Percentiles rank a stretch among this genome's conserved stretches.
Evolutionary conservation across 2,888 invertebrate species (phyloP).

Genomic region (Atethmia centrago): DNA sequence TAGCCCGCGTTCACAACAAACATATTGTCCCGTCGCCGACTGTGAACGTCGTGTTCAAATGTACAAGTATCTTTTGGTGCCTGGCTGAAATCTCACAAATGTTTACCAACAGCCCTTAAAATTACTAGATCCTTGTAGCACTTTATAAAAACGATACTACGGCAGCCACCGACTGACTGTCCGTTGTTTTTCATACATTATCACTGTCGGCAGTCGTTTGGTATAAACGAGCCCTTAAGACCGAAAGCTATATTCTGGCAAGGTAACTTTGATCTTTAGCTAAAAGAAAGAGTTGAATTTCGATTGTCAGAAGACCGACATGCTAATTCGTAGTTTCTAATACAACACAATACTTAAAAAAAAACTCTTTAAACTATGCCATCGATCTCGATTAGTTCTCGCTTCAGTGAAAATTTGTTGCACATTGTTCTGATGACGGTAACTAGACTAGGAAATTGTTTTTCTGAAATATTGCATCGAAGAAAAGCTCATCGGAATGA

Average conservation of each 20-base stretch:
- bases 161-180: not conserved
- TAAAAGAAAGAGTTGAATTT: slow-evolving; percentile 1
- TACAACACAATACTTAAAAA: not conserved
- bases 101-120: no score
- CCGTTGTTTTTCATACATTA: not conserved
- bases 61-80: no score
- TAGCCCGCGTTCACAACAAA: not conserved
- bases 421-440: not conserved
- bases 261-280: no score
- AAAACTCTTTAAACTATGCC: not conserved
- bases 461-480: not conserved
- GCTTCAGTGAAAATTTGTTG: slow-evolving; percentile 12
- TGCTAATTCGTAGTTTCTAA: not conserved
- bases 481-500: not conserved
- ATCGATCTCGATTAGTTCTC: not conserved
- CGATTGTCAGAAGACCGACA: not conserved
- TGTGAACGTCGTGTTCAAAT: not conserved
- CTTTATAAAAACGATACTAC: not conserved
- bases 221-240: not conserved
- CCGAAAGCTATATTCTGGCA: not conserved
- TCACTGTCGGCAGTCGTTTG: not conserved
- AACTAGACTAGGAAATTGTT: not conserved
- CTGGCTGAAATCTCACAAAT: no score
- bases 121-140: no score
- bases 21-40: not conserved